Base-by-base conservation (phyloP, 2,888 invertebrate genomes). In the Ellobium chinense region DNA sequence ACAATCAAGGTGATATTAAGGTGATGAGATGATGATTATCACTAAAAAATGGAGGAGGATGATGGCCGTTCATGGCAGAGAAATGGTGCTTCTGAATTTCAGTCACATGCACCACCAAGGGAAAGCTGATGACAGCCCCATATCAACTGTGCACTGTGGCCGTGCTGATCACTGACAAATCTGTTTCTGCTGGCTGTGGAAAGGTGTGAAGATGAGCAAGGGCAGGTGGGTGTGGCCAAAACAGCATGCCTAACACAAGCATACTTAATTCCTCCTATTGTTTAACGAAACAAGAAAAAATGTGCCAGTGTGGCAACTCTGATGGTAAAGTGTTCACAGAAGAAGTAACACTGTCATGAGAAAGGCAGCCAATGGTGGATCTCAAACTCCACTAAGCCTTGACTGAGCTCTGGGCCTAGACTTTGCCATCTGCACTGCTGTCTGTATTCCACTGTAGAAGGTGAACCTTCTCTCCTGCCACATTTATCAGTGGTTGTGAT, bases 21-120 rank as follows among this genome's bases (percentile, higher is more conserved):
- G 46, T 46, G 9, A 46, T 46, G 46, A 46, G 46, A 46, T 46
- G 46, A 46, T 68, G 39, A 21, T 68, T 68, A 68, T 68, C 66
- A 68, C 66, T 39, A 37, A 68, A 39, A 39, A 14, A 39, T 68
- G 39, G 37, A 68, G 39, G 37, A 68, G 39, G 37, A 21, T 27
- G 36, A 24, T 39, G 39, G 24, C 27, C 2, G 66, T 68, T 68
- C 27, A 68, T 39, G 36, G 66, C 39, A 36, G 36, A 46, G 46
- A 46, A 7, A 46, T 18, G 18, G 18, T 7, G 7, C 9, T 18
- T 46, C 46, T 46, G 7, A 18, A 12, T 18, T 46, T 7, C 46
- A 46, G 7, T 18, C 18, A 12, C 7, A 12, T 18, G 18, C 46
- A 46, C 18, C 46, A 46, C 9, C 18, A 46, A 12, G 9, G 18